Evolutionary conservation across 2,797 vertebrate genomes (phyloP).

Genomic region (Garrulus glandarius): DNA sequence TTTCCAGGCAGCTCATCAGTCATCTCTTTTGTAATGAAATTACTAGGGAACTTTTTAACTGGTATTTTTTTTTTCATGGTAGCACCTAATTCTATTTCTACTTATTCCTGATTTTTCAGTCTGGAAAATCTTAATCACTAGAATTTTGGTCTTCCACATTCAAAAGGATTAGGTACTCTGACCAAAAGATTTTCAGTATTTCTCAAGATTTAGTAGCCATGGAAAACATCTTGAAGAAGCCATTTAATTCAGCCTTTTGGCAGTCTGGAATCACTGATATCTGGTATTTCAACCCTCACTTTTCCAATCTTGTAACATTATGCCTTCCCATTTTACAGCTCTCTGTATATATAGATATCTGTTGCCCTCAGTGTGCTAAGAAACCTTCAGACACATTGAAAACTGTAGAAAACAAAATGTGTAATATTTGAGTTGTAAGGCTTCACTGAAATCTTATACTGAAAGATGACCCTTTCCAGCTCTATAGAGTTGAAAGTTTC

Average conservation of each 20-base stretch:
- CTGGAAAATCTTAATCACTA: not conserved
- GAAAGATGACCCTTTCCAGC: not conserved
- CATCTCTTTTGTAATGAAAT: not conserved
- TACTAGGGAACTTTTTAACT: not conserved
- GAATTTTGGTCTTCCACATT: not conserved
- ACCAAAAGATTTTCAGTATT: not conserved
- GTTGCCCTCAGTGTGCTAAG: not conserved
- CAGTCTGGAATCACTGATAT: not conserved
- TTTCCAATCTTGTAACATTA: not conserved
- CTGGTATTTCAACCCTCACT: not conserved
- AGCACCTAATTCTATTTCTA: not conserved
- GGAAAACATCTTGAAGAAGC: not conserved
- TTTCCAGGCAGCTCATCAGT: not conserved
- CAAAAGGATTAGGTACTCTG: not conserved
- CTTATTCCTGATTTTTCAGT: not conserved
- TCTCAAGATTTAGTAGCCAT: not conserved
- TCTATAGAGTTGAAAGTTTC: not conserved
- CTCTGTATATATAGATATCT: not conserved
- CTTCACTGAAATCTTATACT: not conserved
- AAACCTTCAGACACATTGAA: not conserved
- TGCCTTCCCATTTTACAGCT: not conserved
- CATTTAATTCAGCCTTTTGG: not conserved
- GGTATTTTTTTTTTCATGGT: not conserved
- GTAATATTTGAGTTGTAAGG: not conserved
- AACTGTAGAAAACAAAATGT: not conserved